Evolutionary conservation across 2,797 vertebrate genomes (phyloP).

Genomic region (Notoglanidium macrostoma): DNA sequence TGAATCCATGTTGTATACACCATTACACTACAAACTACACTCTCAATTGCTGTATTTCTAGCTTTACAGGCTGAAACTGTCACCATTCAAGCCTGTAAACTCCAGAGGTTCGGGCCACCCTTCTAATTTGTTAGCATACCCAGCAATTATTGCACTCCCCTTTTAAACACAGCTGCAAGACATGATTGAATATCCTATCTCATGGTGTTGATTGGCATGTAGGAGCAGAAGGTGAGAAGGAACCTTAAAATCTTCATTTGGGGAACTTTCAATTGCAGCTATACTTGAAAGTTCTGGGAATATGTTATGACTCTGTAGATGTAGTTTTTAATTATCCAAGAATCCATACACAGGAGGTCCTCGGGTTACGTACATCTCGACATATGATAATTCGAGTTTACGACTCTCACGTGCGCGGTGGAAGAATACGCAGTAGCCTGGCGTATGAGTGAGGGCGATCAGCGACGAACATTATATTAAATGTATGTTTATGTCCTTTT

Average conservation of each 20-base stretch:
- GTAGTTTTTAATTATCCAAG: background rate
- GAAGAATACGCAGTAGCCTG: too few relatives aligned
- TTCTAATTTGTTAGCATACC: constrained; percentile 41
- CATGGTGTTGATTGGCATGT: constrained; percentile 1
- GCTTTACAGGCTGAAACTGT: constrained; percentile 19
- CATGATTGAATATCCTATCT: background rate
- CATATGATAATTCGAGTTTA: too few relatives aligned
- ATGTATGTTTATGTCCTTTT: too few relatives aligned
- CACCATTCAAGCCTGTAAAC: constrained; percentile 28
- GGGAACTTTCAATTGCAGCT: background rate
- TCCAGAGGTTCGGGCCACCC: constrained; percentile 27
- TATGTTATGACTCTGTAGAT: background rate
- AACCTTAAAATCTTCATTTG: background rate
- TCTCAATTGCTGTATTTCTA: constrained; percentile 13
- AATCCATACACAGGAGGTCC: background rate
- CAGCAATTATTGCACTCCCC: background rate
- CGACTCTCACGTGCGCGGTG: too few relatives aligned
- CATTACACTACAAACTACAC: background rate
- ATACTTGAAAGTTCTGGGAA: background rate
- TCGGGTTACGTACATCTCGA: too few relatives aligned
- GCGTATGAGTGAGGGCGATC: too few relatives aligned
- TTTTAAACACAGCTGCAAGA: constrained; percentile 24
- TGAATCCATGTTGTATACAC: background rate
- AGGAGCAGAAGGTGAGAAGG: background rate
- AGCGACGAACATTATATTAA: too few relatives aligned